Percentiles rank a stretch among this genome's conserved stretches.
These are phyloP conservation scores for Orgyia antiqua DNA, from an alignment of 2,888 invertebrate species.

Conservation along the genomic window DNA sequence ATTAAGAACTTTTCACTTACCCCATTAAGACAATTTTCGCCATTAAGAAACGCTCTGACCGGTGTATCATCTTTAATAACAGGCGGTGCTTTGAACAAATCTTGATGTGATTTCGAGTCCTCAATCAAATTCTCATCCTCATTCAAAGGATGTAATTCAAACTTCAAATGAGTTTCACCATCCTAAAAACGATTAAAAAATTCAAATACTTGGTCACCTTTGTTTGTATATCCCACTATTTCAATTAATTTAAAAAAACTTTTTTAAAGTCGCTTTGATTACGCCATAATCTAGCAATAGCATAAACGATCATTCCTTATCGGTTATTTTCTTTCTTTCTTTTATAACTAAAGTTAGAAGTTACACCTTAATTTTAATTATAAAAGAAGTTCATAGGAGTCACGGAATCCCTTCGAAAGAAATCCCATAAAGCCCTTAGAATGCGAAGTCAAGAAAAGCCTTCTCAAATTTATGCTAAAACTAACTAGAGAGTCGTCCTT, in stretches of 20 bases:
- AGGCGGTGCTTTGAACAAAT: constrained; percentile 30
- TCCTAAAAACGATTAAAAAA: constrained; percentile 62
- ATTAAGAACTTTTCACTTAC: constrained; percentile 80
- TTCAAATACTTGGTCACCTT: not conserved
- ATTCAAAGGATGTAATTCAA: constrained; percentile 81
- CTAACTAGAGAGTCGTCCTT: no score
- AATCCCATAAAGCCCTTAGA: no score
- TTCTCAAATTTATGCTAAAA: no score
- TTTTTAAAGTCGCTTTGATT: no score
- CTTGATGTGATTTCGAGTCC: constrained; percentile 27
- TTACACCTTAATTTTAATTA: no score
- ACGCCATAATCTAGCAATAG: no score
- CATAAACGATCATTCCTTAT: not conserved
- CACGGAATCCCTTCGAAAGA: no score
- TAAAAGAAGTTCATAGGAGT: no score
- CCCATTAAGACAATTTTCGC: constrained; percentile 91
- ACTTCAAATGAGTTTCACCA: constrained; percentile 80
- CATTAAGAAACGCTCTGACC: constrained; percentile 88
- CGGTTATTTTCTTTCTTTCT: no score
- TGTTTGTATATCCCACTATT: not conserved
- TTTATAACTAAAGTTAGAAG: no score
- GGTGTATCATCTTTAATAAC: constrained; percentile 80
- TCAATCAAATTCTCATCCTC: constrained; percentile 60
- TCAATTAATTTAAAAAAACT: no score
- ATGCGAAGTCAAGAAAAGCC: no score